Evolutionary conservation across 2,113 vertebrate genomes (phyloP), one percentile per base, ranked within the genome.

Genomic region (Poeciliopsis retropinna): DNA sequence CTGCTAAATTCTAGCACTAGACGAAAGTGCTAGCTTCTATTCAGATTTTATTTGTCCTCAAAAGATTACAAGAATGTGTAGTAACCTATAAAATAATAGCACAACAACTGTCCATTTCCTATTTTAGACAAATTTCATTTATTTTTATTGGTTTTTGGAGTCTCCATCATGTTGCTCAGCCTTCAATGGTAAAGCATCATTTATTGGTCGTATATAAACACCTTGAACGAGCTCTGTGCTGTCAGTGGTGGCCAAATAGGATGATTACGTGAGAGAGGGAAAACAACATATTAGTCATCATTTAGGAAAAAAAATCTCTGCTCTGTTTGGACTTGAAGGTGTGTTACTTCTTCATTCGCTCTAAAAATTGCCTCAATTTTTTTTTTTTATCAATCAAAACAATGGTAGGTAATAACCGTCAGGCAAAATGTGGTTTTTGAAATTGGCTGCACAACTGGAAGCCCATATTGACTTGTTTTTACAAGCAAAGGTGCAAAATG

Each of bases 311-410:
- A 70, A 81, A 79, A 73, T 80, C 71, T 74, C 82, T 85, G 85
- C 83, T 91, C 75, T 78, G 85, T 92, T 92, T 91, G 86, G 66
- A 80, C 81, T 76, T 39, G 74, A 86, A 86, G 90, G 89, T 80
- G 75, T 87, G 82, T 79, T 87, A 76, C 89, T 92, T 82, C 76
- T 90, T 91, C 83, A 75, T 87, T 69, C 83, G 81, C 80, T 91
- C 77, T 57, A 91, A 91, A 95, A 94, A 95, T 94, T 94, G 93
- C 93, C 81, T 93, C 94, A 91, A 93, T 94, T 94, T 31, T 41
- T 94, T 94, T 41, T 37, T 41, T 94, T 92, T 92, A 94, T 92
- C 94, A 93, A 93, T 94, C 93, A 94, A 93, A 93, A 91, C 92
- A 93, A 93, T 93, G 80, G 86, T 77, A 81, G 83, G 92, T 93